Conservation (phyloP, 2,797 vertebrate species). For the Ceryle rudis region DNA sequence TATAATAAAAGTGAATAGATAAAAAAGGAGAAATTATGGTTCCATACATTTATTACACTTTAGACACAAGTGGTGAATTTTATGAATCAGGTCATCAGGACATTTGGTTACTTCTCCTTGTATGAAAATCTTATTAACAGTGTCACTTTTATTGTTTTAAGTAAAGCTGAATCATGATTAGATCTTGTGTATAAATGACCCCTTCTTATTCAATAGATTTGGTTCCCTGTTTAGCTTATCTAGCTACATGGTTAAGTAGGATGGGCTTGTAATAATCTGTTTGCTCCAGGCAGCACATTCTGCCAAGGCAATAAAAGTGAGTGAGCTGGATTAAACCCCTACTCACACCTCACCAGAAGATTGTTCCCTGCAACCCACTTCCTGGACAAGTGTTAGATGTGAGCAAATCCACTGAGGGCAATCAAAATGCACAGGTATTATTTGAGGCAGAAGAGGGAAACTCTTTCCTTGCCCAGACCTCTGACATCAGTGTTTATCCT, state of each 20-base stretch:
- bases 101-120: neutral
- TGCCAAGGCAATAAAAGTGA: constrained; percentile 12
- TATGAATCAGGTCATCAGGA: neutral
- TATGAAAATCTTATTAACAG: neutral
- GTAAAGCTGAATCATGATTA: neutral
- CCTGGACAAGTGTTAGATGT: neutral
- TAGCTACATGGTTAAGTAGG: neutral
- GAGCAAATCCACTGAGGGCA: neutral
- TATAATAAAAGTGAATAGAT: neutral
- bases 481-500: neutral
- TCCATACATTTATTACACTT: neutral
- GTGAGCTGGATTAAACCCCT: neutral
- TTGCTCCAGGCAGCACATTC: neutral
- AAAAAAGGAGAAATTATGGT: neutral
- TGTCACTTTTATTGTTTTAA: neutral
- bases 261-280: neutral
- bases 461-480: neutral
- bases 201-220: neutral
- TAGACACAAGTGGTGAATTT: neutral
- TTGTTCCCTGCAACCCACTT: neutral
- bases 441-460: neutral
- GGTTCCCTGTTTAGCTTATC: neutral
- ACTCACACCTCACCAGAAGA: constrained; percentile 31
- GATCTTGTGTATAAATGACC: neutral
- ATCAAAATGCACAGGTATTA: constrained; percentile 17